Percentiles rank a stretch among this genome's conserved stretches.
Evolutionary conservation across 2,113 vertebrate species (phyloP).

Genomic region (Chloebia gouldiae): DNA sequence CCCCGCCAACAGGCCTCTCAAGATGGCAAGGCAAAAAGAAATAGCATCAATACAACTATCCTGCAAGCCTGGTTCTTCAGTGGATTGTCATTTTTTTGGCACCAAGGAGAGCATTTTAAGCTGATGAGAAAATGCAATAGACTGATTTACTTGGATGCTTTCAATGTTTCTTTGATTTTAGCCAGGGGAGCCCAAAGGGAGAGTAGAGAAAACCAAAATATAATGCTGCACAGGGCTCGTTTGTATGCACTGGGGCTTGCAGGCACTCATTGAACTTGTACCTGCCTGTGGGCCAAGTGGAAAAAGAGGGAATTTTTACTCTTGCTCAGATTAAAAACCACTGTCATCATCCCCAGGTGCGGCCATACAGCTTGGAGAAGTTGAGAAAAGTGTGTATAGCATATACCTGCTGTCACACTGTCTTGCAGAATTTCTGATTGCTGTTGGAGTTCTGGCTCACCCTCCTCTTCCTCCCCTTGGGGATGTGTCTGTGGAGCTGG

Average conservation of each 20-base stretch:
- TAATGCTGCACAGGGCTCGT: slow-evolving; percentile 35
- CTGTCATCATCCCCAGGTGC: not conserved
- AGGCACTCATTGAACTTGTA: slow-evolving; percentile 7
- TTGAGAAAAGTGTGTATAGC: not conserved
- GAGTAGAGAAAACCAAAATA: slow-evolving; percentile 16
- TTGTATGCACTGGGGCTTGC: slow-evolving; percentile 48
- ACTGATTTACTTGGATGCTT: slow-evolving; percentile 61
- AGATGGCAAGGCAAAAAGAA: slow-evolving; percentile 26
- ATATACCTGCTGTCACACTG: not conserved
- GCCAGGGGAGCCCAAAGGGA: not conserved
- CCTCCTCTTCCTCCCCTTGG: not conserved
- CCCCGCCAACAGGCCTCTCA: slow-evolving; percentile 8
- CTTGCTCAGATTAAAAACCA: not conserved
- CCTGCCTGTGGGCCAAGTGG: not conserved
- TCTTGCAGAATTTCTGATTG: not conserved
- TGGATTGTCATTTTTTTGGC: slow-evolving; percentile 56
- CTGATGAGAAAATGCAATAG: slow-evolving; percentile 48
- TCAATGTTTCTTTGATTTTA: slow-evolving; percentile 49
- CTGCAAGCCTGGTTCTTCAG: not conserved
- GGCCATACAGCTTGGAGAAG: not conserved
- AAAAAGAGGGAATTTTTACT: not conserved
- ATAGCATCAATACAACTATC: slow-evolving; percentile 15
- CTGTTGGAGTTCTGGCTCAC: not conserved
- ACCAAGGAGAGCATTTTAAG: not conserved
- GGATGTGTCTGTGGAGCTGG: not conserved